Evolutionary conservation across 1,140 invertebrate genomes (phyloP).

Genomic region (Batillaria attramentaria): DNA sequence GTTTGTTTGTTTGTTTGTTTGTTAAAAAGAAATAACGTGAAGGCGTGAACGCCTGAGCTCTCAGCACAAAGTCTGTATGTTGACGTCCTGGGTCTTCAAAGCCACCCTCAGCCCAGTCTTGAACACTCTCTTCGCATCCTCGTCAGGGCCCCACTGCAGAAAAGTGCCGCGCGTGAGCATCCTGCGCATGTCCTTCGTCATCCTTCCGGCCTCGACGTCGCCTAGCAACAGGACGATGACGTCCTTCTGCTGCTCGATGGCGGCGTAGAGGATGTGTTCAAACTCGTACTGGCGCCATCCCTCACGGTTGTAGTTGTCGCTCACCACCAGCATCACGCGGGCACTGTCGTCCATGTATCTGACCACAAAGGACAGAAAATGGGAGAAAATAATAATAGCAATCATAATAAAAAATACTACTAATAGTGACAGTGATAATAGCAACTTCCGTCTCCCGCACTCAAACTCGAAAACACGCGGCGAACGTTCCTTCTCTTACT

Average conservation of each 20-base stretch:
- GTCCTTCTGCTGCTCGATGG: slow-evolving; percentile 19
- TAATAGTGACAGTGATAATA: no score
- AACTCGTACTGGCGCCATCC: slow-evolving; percentile 14
- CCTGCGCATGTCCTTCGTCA: slow-evolving; percentile 13
- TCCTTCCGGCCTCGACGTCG: slow-evolving; percentile 13
- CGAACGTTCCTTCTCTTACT: no score
- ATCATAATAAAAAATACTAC: no score
- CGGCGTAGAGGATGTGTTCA: slow-evolving; percentile 24
- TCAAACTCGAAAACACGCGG: no score
- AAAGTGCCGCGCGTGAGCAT: slow-evolving; percentile 21
- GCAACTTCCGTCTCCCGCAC: no score
- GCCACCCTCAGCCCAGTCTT: slow-evolving; percentile 10
- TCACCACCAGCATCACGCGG: slow-evolving; percentile 10
- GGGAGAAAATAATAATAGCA: no score
- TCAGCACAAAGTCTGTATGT: background rate
- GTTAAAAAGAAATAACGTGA: background rate
- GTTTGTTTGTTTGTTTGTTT: background rate
- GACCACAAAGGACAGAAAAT: background rate
- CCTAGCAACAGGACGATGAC: slow-evolving; percentile 21
- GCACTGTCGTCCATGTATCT: slow-evolving; percentile 11
- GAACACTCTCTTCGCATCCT: slow-evolving; percentile 14
- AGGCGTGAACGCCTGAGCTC: background rate
- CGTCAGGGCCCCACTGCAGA: background rate
- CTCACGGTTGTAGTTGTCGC: slow-evolving; percentile 15
- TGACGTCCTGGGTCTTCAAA: background rate